These are phyloP conservation scores for Lutjanus campechanus DNA, from an alignment of 2,797 vertebrate genomes.

Conservation along the genomic window DNA sequence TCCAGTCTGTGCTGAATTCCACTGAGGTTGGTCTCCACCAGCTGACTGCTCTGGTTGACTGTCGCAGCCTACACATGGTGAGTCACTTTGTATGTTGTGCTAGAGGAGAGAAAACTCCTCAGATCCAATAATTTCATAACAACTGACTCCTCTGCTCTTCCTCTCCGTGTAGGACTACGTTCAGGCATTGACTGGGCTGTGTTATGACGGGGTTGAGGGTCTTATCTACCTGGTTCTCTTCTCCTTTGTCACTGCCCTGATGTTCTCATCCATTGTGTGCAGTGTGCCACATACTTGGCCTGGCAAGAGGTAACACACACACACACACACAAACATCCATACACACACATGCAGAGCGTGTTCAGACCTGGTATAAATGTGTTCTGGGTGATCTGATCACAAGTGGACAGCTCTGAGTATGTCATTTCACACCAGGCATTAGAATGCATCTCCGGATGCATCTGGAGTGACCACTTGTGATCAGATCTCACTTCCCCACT, in stretches of 20 bases:
- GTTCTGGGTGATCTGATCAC: no score
- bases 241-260: slow-evolving; percentile 98
- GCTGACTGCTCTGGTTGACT: slow-evolving; percentile 95
- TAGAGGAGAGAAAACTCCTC: slow-evolving; percentile 7
- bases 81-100: slow-evolving; percentile 68
- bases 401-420: no score
- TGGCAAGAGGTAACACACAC: slow-evolving; percentile 91
- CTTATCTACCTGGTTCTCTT: slow-evolving; percentile 98
- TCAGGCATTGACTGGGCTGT: slow-evolving; percentile 95
- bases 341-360: no score
- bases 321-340: slow-evolving; percentile 11
- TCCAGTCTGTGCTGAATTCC: slow-evolving; percentile 92
- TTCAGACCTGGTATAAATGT: no score
- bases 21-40: slow-evolving; percentile 95
- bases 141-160: not conserved
- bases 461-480: no score
- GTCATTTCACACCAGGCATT: no score
- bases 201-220: slow-evolving; percentile 98
- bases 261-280: slow-evolving; percentile 99
- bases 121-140: not conserved
- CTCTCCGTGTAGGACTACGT: slow-evolving; percentile 92
- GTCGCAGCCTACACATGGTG: slow-evolving; percentile 96
- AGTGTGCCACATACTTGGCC: slow-evolving; percentile 98
- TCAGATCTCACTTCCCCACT: no score
- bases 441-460: no score